A percentile compares a stretch with the other conserved stretches of the same genome.
Evolutionary conservation across 2,797 vertebrate species (phyloP).

Genomic region (Craterocephalus amniculus): DNA sequence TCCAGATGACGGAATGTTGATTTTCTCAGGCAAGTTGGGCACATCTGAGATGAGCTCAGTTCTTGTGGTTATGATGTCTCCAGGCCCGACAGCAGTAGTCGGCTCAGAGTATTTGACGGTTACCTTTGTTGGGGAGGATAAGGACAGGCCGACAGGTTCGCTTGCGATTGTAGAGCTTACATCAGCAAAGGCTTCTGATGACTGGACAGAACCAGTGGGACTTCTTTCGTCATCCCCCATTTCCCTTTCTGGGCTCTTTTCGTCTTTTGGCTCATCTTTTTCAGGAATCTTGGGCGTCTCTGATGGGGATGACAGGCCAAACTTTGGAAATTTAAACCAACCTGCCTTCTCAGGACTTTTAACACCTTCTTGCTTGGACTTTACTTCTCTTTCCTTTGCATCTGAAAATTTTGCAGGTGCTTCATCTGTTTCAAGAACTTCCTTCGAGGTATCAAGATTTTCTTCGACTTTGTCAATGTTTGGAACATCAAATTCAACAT

Average conservation of each 20-base stretch:
- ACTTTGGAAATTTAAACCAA: conserved; percentile 90
- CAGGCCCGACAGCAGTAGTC: conserved; percentile 37
- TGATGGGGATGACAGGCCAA: conserved; percentile 86
- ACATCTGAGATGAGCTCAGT: conserved; percentile 84
- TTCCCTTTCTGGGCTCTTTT: conserved; percentile 60
- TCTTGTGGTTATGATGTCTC: conserved; percentile 78
- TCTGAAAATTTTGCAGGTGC: conserved; percentile 37
- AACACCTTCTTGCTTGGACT: conserved; percentile 51
- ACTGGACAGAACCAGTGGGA: conserved; percentile 75
- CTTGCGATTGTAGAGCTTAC: conserved; percentile 80
- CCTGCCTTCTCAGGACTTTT: conserved; percentile 81
- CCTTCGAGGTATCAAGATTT: conserved; percentile 42
- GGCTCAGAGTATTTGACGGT: conserved; percentile 81
- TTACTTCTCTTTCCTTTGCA: conserved; percentile 46
- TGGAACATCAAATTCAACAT: conserved; percentile 80
- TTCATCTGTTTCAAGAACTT: conserved; percentile 38
- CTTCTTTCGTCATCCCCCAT: conserved; percentile 71
- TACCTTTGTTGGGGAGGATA: conserved; percentile 78
- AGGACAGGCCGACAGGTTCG: conserved; percentile 66
- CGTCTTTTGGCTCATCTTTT: conserved; percentile 49
- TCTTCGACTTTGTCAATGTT: conserved; percentile 62
- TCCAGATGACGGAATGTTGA: conserved; percentile 77
- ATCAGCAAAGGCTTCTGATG: conserved; percentile 84
- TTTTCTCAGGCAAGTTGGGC: conserved; percentile 80
- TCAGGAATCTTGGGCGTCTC: conserved; percentile 70